phyloP scores from a whole-genome alignment of 2,888 invertebrate species.

The Arenicola marina region DNA sequence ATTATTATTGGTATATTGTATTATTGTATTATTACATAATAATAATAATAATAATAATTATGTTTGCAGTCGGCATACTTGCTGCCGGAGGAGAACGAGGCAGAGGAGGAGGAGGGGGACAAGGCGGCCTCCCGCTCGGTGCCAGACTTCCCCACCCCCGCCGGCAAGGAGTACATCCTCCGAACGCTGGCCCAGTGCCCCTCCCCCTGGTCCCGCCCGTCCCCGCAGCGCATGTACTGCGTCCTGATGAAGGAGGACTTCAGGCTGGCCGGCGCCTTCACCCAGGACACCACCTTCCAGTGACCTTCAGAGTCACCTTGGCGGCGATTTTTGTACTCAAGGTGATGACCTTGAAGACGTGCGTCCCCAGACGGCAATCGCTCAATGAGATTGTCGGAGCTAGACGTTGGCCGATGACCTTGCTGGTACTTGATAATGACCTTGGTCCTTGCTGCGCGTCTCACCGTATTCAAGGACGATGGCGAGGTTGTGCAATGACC shows the following conservation, averaged over 20 bases:
- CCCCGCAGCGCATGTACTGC: slow-evolving; percentile 74
- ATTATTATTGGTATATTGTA: background rate
- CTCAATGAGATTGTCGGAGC: too few relatives aligned
- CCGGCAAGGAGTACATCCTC: slow-evolving; percentile 72
- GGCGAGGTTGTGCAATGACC: too few relatives aligned
- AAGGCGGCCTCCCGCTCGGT: slow-evolving; percentile 15
- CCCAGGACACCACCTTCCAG: slow-evolving; percentile 74
- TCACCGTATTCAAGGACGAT: too few relatives aligned
- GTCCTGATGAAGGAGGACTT: slow-evolving; percentile 73
- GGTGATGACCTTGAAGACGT: too few relatives aligned
- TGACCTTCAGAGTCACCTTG: slow-evolving; percentile 2
- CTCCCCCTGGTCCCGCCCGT: slow-evolving; percentile 67
- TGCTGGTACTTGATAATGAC: too few relatives aligned
- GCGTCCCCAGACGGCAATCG: too few relatives aligned
- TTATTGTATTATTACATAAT: background rate
- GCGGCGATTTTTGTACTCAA: too few relatives aligned
- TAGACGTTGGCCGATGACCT: too few relatives aligned
- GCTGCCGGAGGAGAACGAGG: slow-evolving; percentile 60
- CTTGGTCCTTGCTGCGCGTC: too few relatives aligned
- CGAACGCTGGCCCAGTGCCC: slow-evolving; percentile 69
- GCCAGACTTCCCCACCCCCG: slow-evolving; percentile 66
- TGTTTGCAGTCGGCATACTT: slow-evolving; percentile 64
- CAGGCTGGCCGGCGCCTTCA: slow-evolving; percentile 78
- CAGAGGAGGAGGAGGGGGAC: slow-evolving; percentile 51
- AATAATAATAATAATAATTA: background rate